Conservation (phyloP, 2,113 vertebrate species). For the Ageneiosus marmoratus region DNA sequence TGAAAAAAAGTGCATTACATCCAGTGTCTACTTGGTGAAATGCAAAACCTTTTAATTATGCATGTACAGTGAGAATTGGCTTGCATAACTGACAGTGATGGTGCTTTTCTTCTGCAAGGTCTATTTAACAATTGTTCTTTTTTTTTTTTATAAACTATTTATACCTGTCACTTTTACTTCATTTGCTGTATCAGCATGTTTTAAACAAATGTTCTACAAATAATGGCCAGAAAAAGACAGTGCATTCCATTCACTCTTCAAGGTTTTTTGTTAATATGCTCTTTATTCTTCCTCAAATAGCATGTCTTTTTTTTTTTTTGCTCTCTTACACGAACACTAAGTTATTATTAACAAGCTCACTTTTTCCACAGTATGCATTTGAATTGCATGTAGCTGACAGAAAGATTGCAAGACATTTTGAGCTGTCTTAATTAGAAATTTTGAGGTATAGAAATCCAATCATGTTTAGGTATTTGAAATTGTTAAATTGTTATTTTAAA, state of each 20-base stretch:
- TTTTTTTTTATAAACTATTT: constrained; percentile 26
- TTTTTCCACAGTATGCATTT: neutral
- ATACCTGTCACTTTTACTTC: constrained; percentile 33
- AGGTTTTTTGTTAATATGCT: neutral
- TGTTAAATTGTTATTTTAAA: constrained; percentile 5
- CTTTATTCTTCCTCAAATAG: neutral
- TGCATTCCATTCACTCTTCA: constrained; percentile 54
- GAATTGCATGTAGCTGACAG: neutral
- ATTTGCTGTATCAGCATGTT: constrained; percentile 69
- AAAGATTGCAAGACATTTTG: neutral
- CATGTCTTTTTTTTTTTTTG: neutral
- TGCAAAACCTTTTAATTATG: neutral
- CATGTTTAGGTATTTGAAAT: neutral
- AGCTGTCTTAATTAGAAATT: neutral
- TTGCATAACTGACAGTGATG: neutral
- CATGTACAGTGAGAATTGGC: neutral
- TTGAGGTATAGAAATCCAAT: neutral
- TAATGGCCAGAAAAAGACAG: constrained; percentile 68
- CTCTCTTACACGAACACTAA: neutral
- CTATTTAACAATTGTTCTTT: constrained; percentile 3
- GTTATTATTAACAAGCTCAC: neutral
- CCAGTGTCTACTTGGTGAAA: neutral
- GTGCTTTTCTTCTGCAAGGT: neutral
- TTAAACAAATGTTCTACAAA: constrained; percentile 40
- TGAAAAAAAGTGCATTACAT: neutral